Base-by-base conservation (phyloP, 2,113 vertebrate species). In the Sorex fumeus region DNA sequence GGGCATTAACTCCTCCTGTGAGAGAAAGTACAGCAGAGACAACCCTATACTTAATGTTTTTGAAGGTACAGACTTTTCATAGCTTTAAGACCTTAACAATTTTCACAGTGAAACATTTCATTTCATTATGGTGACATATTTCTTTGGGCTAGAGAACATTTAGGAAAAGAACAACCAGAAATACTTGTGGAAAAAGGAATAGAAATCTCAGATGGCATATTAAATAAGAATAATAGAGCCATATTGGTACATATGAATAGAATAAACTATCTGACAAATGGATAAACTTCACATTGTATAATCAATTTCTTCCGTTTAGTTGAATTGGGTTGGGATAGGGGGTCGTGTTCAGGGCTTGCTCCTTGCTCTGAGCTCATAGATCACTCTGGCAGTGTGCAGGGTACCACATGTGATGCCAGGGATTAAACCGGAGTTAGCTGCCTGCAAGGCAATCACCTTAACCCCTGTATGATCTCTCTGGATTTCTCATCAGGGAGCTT, bases 41-140 rank as follows among this genome's bases (percentile, higher is more conserved):
- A 53, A 40, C 36, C 57, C 72, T 53, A 50, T 21, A 16, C 50
- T 64, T 21, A 36, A 32, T 50, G 62, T 66, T 70, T 0, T 53
- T 43, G 84, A 81, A 88, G 27, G n/a, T 21, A 53, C 30, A 69
- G 66, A 85, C 88, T n/a, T 53, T 53, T 34, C 81, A 32, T 36
- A 66, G 40, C 43, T 89, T 18, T 45, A 34, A 30, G 30, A 3
- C 43, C 43, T 30, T 28, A 78, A 71, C 3, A 72, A 28, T 77
- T 75, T 87, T 69, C 79, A 70, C 47, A 74, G 10, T 69, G n/a
- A 47, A 11, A 18, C 30, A 47, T 47, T 91, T 95, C 62, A 82
- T 88, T 69, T 69, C 50, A 77, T 23, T 71, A 34, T 57, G 15
- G 3, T 71, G 71, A 34, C 25, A 53, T 21, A 53, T 10, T 50